Evolutionary conservation across 2,797 vertebrate genomes (phyloP).

Genomic region (Schizopygopsis pylzovi): DNA sequence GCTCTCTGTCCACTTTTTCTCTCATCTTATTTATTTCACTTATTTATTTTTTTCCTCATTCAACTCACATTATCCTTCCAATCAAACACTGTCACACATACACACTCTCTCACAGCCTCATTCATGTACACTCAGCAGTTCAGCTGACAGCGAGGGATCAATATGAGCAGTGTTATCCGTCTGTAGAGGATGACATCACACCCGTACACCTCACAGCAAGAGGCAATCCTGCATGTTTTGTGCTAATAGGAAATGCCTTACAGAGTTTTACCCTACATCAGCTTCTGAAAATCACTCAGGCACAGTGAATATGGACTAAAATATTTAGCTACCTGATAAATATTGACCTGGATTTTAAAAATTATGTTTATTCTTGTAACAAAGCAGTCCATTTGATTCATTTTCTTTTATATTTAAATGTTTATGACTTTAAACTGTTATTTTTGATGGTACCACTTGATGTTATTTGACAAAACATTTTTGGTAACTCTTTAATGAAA

Average conservation of each 20-base stretch:
- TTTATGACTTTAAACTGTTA: neutral
- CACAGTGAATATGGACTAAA: neutral
- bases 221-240: neutral
- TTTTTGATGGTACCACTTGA: neutral
- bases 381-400: neutral
- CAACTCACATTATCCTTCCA: slow-evolving; percentile 17
- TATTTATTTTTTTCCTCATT: neutral
- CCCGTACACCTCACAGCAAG: slow-evolving; percentile 27
- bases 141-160: slow-evolving; percentile 49
- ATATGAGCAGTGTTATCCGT: slow-evolving; percentile 46
- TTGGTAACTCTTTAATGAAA: neutral
- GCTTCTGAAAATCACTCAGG: neutral
- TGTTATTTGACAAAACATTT: neutral
- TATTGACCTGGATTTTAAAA: neutral
- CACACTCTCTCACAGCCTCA: neutral
- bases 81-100: slow-evolving; percentile 24
- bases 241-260: neutral
- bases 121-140: slow-evolving; percentile 38
- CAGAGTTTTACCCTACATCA: neutral
- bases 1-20: slow-evolving; percentile 10
- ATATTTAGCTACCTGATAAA: neutral
- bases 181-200: slow-evolving; percentile 47
- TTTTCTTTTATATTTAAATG: neutral
- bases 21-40: slow-evolving; percentile 1
- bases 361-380: neutral